These are phyloP conservation scores for Meriones unguiculatus DNA, from an alignment of 2,113 vertebrate species.

Conservation along the genomic window DNA sequence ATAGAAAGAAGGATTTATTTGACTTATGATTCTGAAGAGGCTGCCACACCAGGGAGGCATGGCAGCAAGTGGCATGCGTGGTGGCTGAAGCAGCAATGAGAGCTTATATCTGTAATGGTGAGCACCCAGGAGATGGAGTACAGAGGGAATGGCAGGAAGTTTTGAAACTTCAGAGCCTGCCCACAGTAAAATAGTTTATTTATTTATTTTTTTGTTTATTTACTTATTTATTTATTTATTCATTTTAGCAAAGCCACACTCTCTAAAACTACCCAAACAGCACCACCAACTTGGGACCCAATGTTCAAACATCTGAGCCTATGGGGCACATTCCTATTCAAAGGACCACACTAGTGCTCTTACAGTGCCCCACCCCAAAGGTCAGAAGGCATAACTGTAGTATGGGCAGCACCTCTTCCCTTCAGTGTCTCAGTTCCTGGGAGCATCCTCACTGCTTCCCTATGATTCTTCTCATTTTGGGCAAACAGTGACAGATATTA, in stretches of 20 bases:
- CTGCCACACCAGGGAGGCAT: not conserved
- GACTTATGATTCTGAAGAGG: not conserved
- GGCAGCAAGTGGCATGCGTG: not conserved
- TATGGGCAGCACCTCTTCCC: not conserved
- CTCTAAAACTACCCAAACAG: not conserved
- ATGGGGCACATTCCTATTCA: not conserved
- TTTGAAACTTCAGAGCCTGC: not conserved
- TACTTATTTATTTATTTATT: too few relatives aligned
- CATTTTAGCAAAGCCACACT: too few relatives aligned
- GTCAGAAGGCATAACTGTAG: not conserved
- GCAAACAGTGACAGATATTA: slow-evolving; percentile 27
- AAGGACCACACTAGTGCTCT: not conserved
- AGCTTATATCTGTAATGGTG: not conserved
- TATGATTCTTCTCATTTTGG: not conserved
- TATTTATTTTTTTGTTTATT: too few relatives aligned
- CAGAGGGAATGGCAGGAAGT: not conserved
- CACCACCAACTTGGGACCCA: not conserved
- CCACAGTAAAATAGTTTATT: not conserved
- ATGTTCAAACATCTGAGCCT: not conserved
- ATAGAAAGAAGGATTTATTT: not conserved
- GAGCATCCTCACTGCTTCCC: not conserved
- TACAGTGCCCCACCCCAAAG: not conserved
- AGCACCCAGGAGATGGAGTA: not conserved
- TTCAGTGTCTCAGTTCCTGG: accelerated
- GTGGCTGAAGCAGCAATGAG: not conserved